Percentiles rank a stretch among this genome's conserved stretches.
Evolutionary conservation across 2,113 vertebrate genomes (phyloP).

Genomic region (Brachypteracias leptosomus): DNA sequence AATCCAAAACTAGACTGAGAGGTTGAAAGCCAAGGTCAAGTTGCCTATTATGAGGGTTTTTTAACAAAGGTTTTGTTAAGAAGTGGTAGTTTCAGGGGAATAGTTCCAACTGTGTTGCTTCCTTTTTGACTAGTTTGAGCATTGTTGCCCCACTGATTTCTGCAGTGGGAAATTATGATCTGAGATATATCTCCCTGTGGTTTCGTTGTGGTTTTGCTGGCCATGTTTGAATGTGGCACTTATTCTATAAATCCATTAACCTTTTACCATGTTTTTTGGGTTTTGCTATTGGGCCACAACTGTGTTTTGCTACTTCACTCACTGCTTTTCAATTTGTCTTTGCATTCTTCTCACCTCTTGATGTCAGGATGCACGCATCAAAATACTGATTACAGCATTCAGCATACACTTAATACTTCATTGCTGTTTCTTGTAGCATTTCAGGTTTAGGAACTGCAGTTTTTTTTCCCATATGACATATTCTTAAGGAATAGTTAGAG

Average conservation of each 20-base stretch:
- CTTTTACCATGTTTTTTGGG: not conserved
- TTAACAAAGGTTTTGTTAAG: constrained; percentile 3
- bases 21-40: not conserved
- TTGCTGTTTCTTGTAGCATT: not conserved
- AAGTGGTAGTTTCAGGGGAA: constrained; percentile 6
- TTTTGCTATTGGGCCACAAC: not conserved
- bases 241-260: not conserved
- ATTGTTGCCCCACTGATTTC: not conserved
- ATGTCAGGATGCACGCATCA: not conserved
- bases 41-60: not conserved
- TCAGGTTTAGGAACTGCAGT: not conserved
- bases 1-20: not conserved
- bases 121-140: not conserved
- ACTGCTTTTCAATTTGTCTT: not conserved
- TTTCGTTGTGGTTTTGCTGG: not conserved
- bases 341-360: not conserved
- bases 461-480: not conserved
- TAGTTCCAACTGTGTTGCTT: not conserved
- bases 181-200: not conserved
- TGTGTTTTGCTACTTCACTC: not conserved
- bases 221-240: not conserved
- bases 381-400: not conserved
- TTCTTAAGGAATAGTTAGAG: not conserved
- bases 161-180: not conserved
- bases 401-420: not conserved